phyloP scores from a whole-genome alignment of 2,113 vertebrate genomes.

The Ophiodon elongatus region DNA sequence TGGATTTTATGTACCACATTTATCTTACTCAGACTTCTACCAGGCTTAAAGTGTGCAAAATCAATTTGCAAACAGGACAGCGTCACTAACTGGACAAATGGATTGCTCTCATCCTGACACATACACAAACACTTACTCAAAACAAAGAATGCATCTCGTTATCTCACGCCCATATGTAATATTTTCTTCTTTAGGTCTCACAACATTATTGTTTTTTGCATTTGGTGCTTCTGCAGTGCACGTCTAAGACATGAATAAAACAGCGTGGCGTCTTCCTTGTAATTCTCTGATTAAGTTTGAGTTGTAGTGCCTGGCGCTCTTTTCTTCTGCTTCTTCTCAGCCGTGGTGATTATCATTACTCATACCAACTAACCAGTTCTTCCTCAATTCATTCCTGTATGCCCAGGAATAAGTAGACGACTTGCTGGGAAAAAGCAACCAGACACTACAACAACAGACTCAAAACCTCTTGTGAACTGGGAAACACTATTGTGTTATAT shows the following conservation, averaged over 20 bases:
- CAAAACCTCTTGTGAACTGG: constrained; percentile 21
- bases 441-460: constrained; percentile 27
- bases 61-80: neutral
- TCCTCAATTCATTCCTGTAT: constrained; percentile 11
- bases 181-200: neutral
- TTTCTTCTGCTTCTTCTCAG: neutral
- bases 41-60: neutral
- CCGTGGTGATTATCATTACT: constrained; percentile 9
- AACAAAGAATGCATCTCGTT: neutral
- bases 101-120: neutral
- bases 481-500: constrained; percentile 16
- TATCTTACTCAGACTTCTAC: neutral
- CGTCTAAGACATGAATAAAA: neutral
- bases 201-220: neutral
- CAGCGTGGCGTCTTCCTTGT: neutral
- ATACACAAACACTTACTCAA: neutral
- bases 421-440: constrained; percentile 24
- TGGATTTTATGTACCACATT: neutral
- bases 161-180: too few species aligned
- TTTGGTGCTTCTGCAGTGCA: neutral
- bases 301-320: neutral
- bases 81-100: neutral
- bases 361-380: neutral
- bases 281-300: constrained; percentile 11
- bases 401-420: constrained; percentile 18